Conservation (phyloP, 2,797 vertebrate genomes). For the Cetoscarus ocellatus region DNA sequence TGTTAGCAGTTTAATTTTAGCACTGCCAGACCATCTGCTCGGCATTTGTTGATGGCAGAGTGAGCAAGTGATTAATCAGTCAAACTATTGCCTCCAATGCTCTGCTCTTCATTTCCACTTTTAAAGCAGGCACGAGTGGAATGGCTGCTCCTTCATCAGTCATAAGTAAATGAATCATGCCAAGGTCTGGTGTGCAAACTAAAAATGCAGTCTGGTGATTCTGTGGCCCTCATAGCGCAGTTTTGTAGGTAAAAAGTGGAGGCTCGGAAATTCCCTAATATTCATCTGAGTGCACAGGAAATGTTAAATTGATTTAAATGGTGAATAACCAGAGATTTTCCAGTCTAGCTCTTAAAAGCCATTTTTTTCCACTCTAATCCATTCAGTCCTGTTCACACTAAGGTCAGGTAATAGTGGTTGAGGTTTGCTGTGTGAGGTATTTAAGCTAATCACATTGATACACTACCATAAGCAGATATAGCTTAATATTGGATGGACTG, state of each 20-base stretch:
- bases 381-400: too few species aligned
- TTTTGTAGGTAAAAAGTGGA: background rate
- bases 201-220: background rate
- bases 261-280: background rate
- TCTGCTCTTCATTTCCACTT: constrained; percentile 48
- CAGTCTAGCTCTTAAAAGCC: too few species aligned
- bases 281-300: background rate
- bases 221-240: background rate
- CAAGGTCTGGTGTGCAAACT: constrained; percentile 10
- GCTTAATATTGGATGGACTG: too few species aligned
- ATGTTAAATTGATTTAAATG: too few species aligned
- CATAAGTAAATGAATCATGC: constrained; percentile 31
- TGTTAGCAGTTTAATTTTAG: constrained; percentile 73
- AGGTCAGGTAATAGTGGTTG: too few species aligned
- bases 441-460: too few species aligned
- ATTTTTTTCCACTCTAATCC: too few species aligned
- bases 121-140: constrained; percentile 37
- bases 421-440: too few species aligned
- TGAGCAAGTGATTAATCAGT: constrained; percentile 74
- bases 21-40: constrained; percentile 78
- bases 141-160: constrained; percentile 43
- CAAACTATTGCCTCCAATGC: constrained; percentile 60
- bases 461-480: too few species aligned
- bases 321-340: too few species aligned
- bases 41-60: constrained; percentile 70